Evolutionary conservation across 2,797 vertebrate genomes (phyloP).

Genomic region (Erithacus rubecula): DNA sequence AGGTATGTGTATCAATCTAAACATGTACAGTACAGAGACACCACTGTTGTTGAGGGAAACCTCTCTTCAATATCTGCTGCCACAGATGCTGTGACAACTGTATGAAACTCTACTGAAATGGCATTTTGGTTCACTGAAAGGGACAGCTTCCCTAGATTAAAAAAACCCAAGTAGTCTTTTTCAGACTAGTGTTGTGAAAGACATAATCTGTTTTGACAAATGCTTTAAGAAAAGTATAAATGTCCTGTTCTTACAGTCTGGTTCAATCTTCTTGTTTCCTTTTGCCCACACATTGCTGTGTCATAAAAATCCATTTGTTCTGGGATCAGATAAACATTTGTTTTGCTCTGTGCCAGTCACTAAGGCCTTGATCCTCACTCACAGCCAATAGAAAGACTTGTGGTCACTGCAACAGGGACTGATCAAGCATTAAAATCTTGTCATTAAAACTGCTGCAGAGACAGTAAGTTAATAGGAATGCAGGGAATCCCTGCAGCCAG

Average conservation of each 20-base stretch:
- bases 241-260: not conserved
- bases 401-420: not conserved
- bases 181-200: not conserved
- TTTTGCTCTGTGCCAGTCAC: not conserved
- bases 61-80: not conserved
- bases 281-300: not conserved
- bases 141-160: not conserved
- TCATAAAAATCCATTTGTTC: slow-evolving; percentile 26
- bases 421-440: not conserved
- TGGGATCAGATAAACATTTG: slow-evolving; percentile 1
- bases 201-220: slow-evolving; percentile 47
- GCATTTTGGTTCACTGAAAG: slow-evolving; percentile 27
- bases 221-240: slow-evolving; percentile 35
- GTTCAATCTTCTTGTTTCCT: slow-evolving; percentile 1
- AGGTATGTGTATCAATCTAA: not conserved
- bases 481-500: not conserved
- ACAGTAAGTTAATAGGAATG: not conserved
- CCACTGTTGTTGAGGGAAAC: not conserved
- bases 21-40: not conserved
- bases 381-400: not conserved
- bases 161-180: not conserved
- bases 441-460: not conserved
- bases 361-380: not conserved
- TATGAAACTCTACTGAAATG: not conserved
- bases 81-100: slow-evolving; percentile 17